A percentile compares a stretch with the other conserved stretches of the same genome.
Conservation (phyloP, 2,113 vertebrate genomes). For the Ascaphus truei region DNA sequence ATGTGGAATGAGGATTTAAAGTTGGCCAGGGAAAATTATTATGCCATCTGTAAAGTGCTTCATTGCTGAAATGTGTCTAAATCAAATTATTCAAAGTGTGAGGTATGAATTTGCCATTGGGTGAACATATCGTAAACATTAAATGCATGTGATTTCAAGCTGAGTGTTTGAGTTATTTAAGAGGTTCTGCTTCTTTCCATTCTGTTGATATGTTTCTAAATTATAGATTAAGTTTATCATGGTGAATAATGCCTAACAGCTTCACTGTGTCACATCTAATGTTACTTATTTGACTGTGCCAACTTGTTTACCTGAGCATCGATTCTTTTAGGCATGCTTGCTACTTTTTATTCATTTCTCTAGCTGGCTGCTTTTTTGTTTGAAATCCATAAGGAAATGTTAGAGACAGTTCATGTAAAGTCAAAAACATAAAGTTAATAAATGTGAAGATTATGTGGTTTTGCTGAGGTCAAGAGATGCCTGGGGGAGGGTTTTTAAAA, state of each 20-base stretch:
- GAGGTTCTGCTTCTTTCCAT: constrained; percentile 49
- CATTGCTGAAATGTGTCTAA: constrained; percentile 13
- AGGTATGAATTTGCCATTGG: neutral
- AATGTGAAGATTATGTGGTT: neutral
- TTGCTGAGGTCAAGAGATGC: no score
- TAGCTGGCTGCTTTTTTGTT: neutral
- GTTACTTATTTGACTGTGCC: constrained; percentile 41
- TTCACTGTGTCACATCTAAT: constrained; percentile 47
- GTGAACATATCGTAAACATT: neutral
- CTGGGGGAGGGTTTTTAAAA: no score
- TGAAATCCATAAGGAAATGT: neutral
- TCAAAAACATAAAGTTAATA: neutral
- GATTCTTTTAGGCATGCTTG: neutral
- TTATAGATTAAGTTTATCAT: constrained; percentile 62
- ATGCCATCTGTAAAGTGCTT: constrained; percentile 1
- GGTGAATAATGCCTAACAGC: constrained; percentile 60
- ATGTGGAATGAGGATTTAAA: neutral
- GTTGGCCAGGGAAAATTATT: neutral
- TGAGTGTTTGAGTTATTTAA: constrained; percentile 53
- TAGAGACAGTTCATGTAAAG: no score
- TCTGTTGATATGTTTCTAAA: constrained; percentile 65
- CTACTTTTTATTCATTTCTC: neutral
- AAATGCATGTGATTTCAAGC: constrained; percentile 18
- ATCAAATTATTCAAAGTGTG: neutral
- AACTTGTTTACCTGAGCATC: constrained; percentile 39